A percentile compares a stretch with the other conserved stretches of the same genome.
These are phyloP conservation scores for Neomonachus schauinslandi DNA, from an alignment of 2,113 vertebrate genomes.

Conservation along the genomic window DNA sequence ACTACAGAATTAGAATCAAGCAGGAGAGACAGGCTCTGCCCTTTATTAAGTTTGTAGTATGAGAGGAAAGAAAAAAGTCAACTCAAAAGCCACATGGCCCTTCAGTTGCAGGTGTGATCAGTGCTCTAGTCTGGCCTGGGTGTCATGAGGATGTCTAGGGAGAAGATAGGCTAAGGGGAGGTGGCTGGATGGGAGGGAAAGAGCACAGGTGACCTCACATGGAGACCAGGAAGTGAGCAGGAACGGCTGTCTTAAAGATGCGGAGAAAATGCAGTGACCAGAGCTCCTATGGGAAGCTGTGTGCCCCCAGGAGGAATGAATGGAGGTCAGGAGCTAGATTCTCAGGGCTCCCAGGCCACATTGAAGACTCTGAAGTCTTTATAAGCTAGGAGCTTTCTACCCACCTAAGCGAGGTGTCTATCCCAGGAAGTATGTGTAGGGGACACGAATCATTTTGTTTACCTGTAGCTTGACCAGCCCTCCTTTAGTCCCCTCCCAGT, in stretches of 20 bases:
- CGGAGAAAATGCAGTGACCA: not conserved
- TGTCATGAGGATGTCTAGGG: not conserved
- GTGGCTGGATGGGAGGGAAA: no score
- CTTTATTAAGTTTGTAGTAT: not conserved
- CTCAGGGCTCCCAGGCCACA: fast-evolving
- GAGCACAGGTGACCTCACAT: no score
- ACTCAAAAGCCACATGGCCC: not conserved
- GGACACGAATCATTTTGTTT: not conserved
- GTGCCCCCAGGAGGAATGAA: fast-evolving
- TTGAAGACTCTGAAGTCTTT: not conserved
- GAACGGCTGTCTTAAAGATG: not conserved
- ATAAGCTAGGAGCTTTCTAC: not conserved
- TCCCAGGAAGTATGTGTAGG: not conserved
- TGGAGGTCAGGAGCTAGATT: not conserved
- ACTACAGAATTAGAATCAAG: not conserved
- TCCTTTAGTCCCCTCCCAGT: not conserved
- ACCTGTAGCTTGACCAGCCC: not conserved
- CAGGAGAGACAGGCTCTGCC: not conserved
- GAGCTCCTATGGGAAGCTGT: not conserved
- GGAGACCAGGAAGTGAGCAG: not conserved
- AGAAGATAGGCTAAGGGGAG: not conserved
- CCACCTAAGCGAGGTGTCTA: not conserved
- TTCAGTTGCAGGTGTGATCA: not conserved
- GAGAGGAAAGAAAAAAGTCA: not conserved
- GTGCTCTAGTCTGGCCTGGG: not conserved